Evolutionary conservation across 1,140 invertebrate genomes (phyloP).

Genomic region (Leguminivora glycinivorella): DNA sequence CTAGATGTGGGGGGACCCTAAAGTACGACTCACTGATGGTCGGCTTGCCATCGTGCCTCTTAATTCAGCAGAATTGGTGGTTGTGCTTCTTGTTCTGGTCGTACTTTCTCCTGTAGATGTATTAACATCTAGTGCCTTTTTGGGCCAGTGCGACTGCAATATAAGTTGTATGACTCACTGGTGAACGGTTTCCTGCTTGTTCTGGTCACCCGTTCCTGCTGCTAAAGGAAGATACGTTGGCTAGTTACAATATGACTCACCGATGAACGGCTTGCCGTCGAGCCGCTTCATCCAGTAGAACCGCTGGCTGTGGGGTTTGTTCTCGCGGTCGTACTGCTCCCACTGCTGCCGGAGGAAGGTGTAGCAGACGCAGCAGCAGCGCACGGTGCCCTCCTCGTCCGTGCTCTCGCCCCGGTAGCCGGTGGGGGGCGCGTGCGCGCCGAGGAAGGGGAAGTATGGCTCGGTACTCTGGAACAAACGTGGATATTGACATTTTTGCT

Average conservation of each 20-base stretch:
- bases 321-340: slow-evolving; percentile 91
- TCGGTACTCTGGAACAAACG: slow-evolving; percentile 71
- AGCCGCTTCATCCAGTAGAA: slow-evolving; percentile 95
- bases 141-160: no score
- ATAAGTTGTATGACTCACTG: no score
- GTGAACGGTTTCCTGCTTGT: no score
- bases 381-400: slow-evolving; percentile 76
- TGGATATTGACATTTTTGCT: neutral
- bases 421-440: slow-evolving; percentile 89
- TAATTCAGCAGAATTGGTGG: no score
- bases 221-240: no score
- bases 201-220: no score
- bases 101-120: no score
- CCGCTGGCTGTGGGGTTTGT: slow-evolving; percentile 90
- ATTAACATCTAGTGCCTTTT: no score
- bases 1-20: no score
- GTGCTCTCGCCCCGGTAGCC: slow-evolving; percentile 80
- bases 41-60: no score
- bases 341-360: slow-evolving; percentile 92
- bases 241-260: slow-evolving; percentile 57
- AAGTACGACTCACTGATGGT: no score
- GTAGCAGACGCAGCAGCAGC: slow-evolving; percentile 90
- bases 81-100: no score
- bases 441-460: slow-evolving; percentile 94
- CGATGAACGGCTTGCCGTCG: slow-evolving; percentile 92